phyloP scores from a whole-genome alignment of 53 echinoderm and acorn worm genomes.

The Luidia sarsii region DNA sequence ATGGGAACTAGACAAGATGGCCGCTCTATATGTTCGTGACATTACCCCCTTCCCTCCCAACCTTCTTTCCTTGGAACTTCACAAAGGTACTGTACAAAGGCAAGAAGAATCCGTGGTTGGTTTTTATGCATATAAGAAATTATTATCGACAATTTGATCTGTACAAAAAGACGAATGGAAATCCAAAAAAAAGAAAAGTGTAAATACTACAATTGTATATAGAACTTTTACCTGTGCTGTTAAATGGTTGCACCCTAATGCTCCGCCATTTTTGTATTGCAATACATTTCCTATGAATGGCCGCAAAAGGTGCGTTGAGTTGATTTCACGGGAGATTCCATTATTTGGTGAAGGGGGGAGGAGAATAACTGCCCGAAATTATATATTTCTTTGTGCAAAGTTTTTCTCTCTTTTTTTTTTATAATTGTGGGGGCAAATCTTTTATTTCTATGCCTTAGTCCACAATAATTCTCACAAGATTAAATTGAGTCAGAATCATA shows the following conservation, averaged over 20 bases:
- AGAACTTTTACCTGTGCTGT: background rate
- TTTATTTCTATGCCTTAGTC: no score
- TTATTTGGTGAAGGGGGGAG: conserved; percentile 25
- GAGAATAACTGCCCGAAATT: background rate
- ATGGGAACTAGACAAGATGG: no score
- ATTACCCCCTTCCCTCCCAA: no score
- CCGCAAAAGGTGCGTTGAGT: conserved; percentile 19
- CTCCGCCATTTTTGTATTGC: conserved; percentile 40
- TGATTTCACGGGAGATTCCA: conserved; percentile 26
- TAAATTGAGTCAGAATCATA: no score
- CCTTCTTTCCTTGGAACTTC: no score
- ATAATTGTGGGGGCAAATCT: no score
- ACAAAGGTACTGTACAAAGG: no score
- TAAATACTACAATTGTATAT: conserved; percentile 31
- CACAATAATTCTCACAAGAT: no score
- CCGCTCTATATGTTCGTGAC: no score
- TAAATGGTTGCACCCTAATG: conserved; percentile 20
- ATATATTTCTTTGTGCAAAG: conserved; percentile 7
- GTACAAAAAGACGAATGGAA: no score
- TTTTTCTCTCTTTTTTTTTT: background rate
- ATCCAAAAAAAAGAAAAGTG: conserved; percentile 5
- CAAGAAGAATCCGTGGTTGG: conserved; percentile 2
- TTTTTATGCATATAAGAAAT: conserved; percentile 38
- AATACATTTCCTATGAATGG: conserved; percentile 25
- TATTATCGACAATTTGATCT: background rate